Evolutionary conservation across 2,797 vertebrate genomes (phyloP).

Genomic region (Gadopsis marmoratus): DNA sequence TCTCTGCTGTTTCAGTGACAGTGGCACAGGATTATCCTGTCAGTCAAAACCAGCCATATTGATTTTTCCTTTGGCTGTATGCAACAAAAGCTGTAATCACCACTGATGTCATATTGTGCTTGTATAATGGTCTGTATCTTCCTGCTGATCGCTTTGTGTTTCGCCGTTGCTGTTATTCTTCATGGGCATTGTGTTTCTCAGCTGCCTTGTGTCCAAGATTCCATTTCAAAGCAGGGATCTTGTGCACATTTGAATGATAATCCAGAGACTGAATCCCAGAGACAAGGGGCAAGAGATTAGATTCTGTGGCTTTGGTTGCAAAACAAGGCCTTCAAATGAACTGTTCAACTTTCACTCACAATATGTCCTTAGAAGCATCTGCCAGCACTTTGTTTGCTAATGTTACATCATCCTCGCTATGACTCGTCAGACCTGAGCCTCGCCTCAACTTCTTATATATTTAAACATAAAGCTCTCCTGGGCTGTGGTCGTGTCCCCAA

Average conservation of each 20-base stretch:
- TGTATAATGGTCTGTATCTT: slow-evolving; percentile 1
- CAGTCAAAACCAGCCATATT: slow-evolving; percentile 13
- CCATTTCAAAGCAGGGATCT: slow-evolving; percentile 49
- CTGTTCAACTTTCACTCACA: slow-evolving; percentile 45
- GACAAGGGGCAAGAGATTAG: slow-evolving; percentile 26
- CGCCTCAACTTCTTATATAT: slow-evolving; percentile 35
- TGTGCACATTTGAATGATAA: slow-evolving; percentile 41
- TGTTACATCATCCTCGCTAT: slow-evolving; percentile 23
- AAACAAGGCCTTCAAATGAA: slow-evolving; percentile 40
- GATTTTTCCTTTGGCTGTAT: slow-evolving; percentile 13
- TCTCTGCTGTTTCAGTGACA: slow-evolving; percentile 26
- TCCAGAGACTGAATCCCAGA: slow-evolving; percentile 13
- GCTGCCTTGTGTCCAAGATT: slow-evolving; percentile 31
- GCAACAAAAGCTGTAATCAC: background rate
- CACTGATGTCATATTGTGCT: slow-evolving; percentile 15
- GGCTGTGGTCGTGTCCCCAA: background rate
- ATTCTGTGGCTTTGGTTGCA: slow-evolving; percentile 28
- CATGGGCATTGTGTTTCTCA: slow-evolving; percentile 25
- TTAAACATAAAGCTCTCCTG: slow-evolving; percentile 19
- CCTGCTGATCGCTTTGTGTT: background rate
- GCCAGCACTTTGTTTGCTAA: slow-evolving; percentile 35
- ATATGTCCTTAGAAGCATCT: slow-evolving; percentile 17
- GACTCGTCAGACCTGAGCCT: slow-evolving; percentile 33
- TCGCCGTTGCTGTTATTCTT: slow-evolving; percentile 12
- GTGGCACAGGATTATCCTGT: slow-evolving; percentile 21